A percentile compares a stretch with the other conserved stretches of the same genome.
Conservation (phyloP, 2,113 vertebrate genomes). For the Canis aureus region DNA sequence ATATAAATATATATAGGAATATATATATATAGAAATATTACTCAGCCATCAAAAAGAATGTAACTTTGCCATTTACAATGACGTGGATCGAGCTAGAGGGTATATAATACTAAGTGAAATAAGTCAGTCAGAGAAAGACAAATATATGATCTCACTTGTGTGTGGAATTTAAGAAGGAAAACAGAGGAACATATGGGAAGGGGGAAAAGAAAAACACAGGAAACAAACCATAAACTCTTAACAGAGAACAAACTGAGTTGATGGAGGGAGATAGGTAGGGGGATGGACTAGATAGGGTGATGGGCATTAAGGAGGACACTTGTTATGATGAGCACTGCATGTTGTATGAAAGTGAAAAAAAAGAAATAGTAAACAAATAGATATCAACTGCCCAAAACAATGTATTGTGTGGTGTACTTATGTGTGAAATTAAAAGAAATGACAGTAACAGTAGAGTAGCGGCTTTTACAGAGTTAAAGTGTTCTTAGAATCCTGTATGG, state of each 20-base stretch:
- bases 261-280: no score
- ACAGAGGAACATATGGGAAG: no score
- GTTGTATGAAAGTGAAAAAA: neutral
- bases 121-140: no score
- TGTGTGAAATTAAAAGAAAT: neutral
- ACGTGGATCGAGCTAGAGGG: neutral
- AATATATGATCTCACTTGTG: no score
- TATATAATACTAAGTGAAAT: neutral
- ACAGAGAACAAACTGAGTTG: no score
- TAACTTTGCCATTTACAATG: neutral
- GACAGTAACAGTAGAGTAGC: neutral
- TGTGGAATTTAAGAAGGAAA: no score
- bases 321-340: no score
- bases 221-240: no score
- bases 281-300: no score
- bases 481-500: neutral
- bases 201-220: no score
- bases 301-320: no score
- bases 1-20: no score
- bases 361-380: neutral
- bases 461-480: neutral
- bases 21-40: neutral
- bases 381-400: neutral
- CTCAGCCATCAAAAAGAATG: neutral
- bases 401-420: neutral